These are phyloP conservation scores for Abrostola triplasia DNA, from an alignment of 2,888 invertebrate species.

Conservation along the genomic window DNA sequence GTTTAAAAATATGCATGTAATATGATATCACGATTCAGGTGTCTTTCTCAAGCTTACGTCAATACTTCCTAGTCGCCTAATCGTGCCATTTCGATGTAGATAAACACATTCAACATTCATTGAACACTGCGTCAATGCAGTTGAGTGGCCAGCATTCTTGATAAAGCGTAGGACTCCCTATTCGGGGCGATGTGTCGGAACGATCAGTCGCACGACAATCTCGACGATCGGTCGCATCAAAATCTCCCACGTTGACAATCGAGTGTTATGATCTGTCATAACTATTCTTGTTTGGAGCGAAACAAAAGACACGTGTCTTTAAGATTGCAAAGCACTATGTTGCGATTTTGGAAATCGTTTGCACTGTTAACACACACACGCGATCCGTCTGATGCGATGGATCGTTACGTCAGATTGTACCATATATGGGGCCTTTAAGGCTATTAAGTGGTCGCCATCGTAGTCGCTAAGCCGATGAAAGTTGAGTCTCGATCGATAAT, in stretches of 20 bases:
- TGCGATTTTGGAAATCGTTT: too few species aligned
- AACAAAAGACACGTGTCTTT: too few species aligned
- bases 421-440: not conserved
- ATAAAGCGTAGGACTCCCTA: conserved; percentile 31
- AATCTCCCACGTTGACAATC: too few species aligned
- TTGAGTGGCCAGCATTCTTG: conserved; percentile 35
- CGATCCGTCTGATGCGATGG: too few species aligned
- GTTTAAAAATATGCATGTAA: conserved; percentile 25
- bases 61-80: conserved; percentile 41
- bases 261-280: too few species aligned
- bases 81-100: conserved; percentile 30
- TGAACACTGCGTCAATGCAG: conserved; percentile 34
- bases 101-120: conserved; percentile 31
- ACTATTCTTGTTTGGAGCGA: too few species aligned
- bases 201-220: too few species aligned
- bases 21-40: conserved; percentile 12
- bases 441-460: conserved; percentile 19
- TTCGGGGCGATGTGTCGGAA: too few species aligned
- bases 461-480: conserved; percentile 39
- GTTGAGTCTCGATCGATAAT: conserved; percentile 42
- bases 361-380: too few species aligned
- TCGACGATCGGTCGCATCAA: too few species aligned
- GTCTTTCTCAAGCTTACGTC: conserved; percentile 23
- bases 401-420: too few species aligned
- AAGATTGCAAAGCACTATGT: too few species aligned